These are phyloP conservation scores for Cheilosia pagana DNA, from an alignment of 2,888 invertebrate species.

Conservation along the genomic window DNA sequence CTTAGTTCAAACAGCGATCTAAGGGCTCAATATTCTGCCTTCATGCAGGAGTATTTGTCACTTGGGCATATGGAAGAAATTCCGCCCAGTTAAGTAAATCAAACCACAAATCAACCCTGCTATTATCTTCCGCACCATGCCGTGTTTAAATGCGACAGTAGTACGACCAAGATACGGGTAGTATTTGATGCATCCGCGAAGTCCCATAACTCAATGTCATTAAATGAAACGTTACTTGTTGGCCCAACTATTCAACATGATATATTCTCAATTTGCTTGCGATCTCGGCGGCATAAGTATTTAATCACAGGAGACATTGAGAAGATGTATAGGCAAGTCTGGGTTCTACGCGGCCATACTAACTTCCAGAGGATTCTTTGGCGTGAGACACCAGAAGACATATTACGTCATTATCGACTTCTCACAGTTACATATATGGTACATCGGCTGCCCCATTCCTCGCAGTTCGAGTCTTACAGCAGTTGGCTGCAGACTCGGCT, in stretches of 20 bases:
- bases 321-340: conserved; percentile 64
- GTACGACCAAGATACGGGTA: conserved; percentile 48
- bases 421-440: conserved; percentile 6
- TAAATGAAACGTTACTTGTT: conserved; percentile 48
- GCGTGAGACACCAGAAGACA: conserved; percentile 19
- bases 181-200: conserved; percentile 61
- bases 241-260: conserved; percentile 51
- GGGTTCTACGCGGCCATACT: conserved; percentile 35
- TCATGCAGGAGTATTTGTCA: conserved; percentile 37
- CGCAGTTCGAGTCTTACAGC: conserved; percentile 42
- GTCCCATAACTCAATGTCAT: conserved; percentile 9
- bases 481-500: conserved; percentile 60
- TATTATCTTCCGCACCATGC: conserved; percentile 38
- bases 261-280: conserved; percentile 31
- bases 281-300: conserved; percentile 38
- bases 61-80: conserved; percentile 54
- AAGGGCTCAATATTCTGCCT: conserved; percentile 10
- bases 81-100: conserved; percentile 10
- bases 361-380: conserved; percentile 59
- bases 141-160: conserved; percentile 29
- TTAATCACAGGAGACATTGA: conserved; percentile 53
- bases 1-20: conserved; percentile 3
- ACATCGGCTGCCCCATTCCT: neutral
- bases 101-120: conserved; percentile 13
- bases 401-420: conserved; percentile 42